Evolutionary conservation across 2,888 invertebrate genomes (phyloP), one percentile per base, ranked within the genome.

Genomic region (Ypsolopha sequella): DNA sequence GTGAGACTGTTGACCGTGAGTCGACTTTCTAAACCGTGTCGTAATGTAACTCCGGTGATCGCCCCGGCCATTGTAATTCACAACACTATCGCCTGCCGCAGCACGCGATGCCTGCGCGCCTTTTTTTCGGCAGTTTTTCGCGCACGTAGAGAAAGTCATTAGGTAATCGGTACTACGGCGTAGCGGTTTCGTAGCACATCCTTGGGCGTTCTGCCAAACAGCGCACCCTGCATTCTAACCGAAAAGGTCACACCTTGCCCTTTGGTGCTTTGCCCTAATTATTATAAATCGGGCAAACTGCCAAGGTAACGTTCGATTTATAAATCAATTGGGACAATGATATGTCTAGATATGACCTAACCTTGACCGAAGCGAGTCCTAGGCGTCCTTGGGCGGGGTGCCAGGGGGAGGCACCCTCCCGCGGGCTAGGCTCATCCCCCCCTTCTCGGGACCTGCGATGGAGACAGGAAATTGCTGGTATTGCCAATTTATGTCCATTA

Each of bases 1-100:
- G 69, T 70, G 72, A 65, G 85, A 77, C 80, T 80, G 71, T 74
- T 80, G 85, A 81, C 85, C 85, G 85, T 84, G 82, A 76, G 63
- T 69, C 70, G 70, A 76, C 86, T 86, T 86, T 86, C 86, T 84
- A 84, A 82, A 80, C 63, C 75, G 69, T 82, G 74, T 82, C 76
- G 84, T 84, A 85, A 85, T 76, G 84, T 84, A 85, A 85, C 75
- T 65, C 53, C 75, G 74, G 75, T 73, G 78, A 77, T 80, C 78
- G 80, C 71, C 72, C 72, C 61, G 66, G 61, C 75, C 70, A 80
- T 80, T 81, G 82, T 80, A 77, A 79, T 78, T 77, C 81, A 76
- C 78, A 74, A 33, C 35, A 41, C 45, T 39, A 74, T 73, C 72
- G 74, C 65, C 73, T 71, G 65, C 54, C 70, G 68, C 60, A 59